Evolutionary conservation across 2,888 invertebrate species (phyloP), one percentile per base, ranked within the genome.

Genomic region (Acrobasis suavella): DNA sequence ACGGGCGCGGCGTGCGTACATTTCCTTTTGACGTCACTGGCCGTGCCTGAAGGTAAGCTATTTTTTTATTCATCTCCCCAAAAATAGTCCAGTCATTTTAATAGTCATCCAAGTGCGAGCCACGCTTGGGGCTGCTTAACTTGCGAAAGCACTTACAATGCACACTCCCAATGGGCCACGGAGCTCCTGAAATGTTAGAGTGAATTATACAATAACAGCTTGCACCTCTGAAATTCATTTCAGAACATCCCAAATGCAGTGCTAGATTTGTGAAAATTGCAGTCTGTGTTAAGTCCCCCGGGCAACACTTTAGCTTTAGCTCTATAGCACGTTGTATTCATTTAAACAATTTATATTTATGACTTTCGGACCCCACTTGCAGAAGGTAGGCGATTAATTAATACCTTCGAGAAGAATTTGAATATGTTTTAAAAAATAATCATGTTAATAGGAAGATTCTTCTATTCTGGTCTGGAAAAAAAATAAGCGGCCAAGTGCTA

Each of bases 1-100:
- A 97, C 98, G 12, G 99, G 99, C 0, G 98, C 98, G 0, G 98
- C 98, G 1, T 96, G 98, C 78, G 98, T 98, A 63, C 98, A 99
- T 85, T 96, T 98, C 81, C 94, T 99, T 70, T 95, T 98, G 88
- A 97, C 98, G 46, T 98, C 98, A 39, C 96, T 97, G 69, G 98
- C 98, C 46, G 98, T 98, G 64, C 97, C 97, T 15, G 96, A 97
- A 94, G 97, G 98, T 97, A 87, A 93, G 93, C 2, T n/a, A n/a
- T n/a, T 14, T 50, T 22, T 32, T 7, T 9, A 46, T 32, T n/a
- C 37, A 7, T 6, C 32, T 54, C 5, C 7, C 54, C 54, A n/a
- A 2, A 37, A n/a, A n/a, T n/a, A n/a, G n/a, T n/a, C n/a, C n/a
- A n/a, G n/a, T n/a, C n/a, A n/a, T n/a, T n/a, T n/a, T n/a, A n/a